A percentile compares a stretch with the other conserved stretches of the same genome.
These are phyloP conservation scores for Epistrophe grossulariae DNA, from an alignment of 2,888 invertebrate genomes.

Conservation along the genomic window DNA sequence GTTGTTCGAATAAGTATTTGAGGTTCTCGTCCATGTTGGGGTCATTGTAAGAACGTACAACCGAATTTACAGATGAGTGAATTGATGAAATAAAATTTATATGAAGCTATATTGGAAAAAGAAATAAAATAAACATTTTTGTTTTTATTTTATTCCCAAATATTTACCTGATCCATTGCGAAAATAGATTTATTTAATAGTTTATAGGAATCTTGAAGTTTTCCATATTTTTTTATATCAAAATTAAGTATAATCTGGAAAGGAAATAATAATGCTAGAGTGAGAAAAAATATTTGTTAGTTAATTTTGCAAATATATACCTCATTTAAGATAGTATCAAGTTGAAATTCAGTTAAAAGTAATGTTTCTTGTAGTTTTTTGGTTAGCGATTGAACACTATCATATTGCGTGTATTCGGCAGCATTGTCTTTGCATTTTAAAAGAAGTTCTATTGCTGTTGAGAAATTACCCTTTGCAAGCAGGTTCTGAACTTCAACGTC, in stretches of 20 bases:
- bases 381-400: slow-evolving; percentile 94
- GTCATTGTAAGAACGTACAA: slow-evolving; percentile 85
- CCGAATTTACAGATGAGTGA: slow-evolving; percentile 89
- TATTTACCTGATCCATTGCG: slow-evolving; percentile 90
- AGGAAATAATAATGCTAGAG: not conserved
- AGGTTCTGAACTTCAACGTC: slow-evolving; percentile 93
- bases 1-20: slow-evolving; percentile 90
- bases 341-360: slow-evolving; percentile 94
- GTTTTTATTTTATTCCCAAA: not conserved
- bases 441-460: slow-evolving; percentile 94
- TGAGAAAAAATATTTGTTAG: not conserved
- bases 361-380: slow-evolving; percentile 95
- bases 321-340: slow-evolving; percentile 93
- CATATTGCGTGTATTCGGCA: slow-evolving; percentile 92
- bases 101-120: slow-evolving; percentile 86
- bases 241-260: slow-evolving; percentile 86
- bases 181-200: slow-evolving; percentile 95
- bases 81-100: slow-evolving; percentile 98
- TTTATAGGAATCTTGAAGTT: slow-evolving; percentile 94
- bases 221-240: slow-evolving; percentile 91
- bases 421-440: slow-evolving; percentile 95
- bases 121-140: too few relatives aligned
- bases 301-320: slow-evolving; percentile 81
- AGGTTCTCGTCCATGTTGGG: slow-evolving; percentile 85
- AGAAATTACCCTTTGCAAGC: slow-evolving; percentile 93